Base-by-base conservation (phyloP, 2,113 vertebrate genomes). In the Chloroceryle aenea region DNA sequence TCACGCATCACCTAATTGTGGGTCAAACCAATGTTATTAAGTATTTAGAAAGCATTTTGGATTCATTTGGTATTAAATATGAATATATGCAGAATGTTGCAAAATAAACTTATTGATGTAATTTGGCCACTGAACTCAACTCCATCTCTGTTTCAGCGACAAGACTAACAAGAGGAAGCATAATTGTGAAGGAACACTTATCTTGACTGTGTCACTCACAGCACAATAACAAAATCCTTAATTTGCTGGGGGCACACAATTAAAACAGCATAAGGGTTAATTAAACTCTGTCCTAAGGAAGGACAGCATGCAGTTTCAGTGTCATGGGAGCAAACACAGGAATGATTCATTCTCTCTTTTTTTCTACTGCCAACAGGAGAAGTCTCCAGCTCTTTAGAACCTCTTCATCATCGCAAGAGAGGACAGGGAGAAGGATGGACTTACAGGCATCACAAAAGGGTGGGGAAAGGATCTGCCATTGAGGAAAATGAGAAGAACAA, bases 1-100 rank as follows among this genome's bases (percentile, higher is more conserved):
- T 97, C 96, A 95, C 1, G 22, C 93, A 96, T 94, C 91, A 96
- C 93, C 96, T 97, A 97, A 98, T 87, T 97, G 82, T 68, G 94
- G 97, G 97, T 97, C 97, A 98, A 95, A 96, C 43, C 50, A 97
- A 94, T 92, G 90, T 94, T 97, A 84, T 59, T 80, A 80, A 48
- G 26, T 55, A 61, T 97, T 96, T 89, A 91, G 77, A 90, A 95
- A 93, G 75, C 56, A 53, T 32, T 92, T 91, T 95, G 58, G 38
- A 91, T 94, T 88, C 68, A 84, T 82, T 93, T 91, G 96, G 75
- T 95, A 95, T 95, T 90, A 90, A 93, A 79, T 94, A 83, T 89
- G 84, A 91, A 82, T 93, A 83, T 40, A 93, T 86, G 52, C 83
- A 87, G 86, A 94, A 91, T 34, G 94, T 73, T 83, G 61, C 17